Evolutionary conservation across 2,113 vertebrate genomes (phyloP).

Genomic region (Coptodon bakossiorum): DNA sequence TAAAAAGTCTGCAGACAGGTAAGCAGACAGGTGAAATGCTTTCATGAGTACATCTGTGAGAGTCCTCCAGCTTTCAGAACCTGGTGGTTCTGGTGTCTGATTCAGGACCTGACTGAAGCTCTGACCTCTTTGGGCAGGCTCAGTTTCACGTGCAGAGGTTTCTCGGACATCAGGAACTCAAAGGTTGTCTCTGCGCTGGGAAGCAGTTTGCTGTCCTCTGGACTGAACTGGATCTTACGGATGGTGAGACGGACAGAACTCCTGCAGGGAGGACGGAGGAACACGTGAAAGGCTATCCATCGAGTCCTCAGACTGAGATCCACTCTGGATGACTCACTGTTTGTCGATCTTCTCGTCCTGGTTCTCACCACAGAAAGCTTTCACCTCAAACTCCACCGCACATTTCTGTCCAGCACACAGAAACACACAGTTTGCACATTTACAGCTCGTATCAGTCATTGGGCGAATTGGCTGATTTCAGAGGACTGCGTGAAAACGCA

Average conservation of each 20-base stretch:
- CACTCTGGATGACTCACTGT: constrained; percentile 67
- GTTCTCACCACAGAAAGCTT: constrained; percentile 78
- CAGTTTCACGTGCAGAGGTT: constrained; percentile 80
- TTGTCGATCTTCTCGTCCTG: constrained; percentile 80
- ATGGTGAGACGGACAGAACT: constrained; percentile 82
- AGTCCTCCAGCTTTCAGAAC: background rate
- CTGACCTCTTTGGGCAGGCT: constrained; percentile 83
- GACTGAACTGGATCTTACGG: constrained; percentile 88
- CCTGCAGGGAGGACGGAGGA: constrained; percentile 54
- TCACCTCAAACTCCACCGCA: constrained; percentile 91
- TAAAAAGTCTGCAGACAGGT: constrained; percentile 75
- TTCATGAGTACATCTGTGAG: background rate
- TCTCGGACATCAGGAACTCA: constrained; percentile 91
- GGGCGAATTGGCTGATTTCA: background rate
- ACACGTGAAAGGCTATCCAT: background rate
- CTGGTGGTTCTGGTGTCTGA: background rate
- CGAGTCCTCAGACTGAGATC: background rate
- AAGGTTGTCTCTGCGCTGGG: constrained; percentile 79
- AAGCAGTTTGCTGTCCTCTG: constrained; percentile 54
- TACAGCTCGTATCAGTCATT: background rate
- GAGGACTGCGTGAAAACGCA: background rate
- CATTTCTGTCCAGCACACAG: constrained; percentile 73
- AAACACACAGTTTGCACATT: background rate
- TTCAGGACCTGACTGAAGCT: background rate
- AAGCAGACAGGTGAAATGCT: background rate